phyloP scores from a whole-genome alignment of 2,888 invertebrate species.

The Drosophila tanythrix region DNA sequence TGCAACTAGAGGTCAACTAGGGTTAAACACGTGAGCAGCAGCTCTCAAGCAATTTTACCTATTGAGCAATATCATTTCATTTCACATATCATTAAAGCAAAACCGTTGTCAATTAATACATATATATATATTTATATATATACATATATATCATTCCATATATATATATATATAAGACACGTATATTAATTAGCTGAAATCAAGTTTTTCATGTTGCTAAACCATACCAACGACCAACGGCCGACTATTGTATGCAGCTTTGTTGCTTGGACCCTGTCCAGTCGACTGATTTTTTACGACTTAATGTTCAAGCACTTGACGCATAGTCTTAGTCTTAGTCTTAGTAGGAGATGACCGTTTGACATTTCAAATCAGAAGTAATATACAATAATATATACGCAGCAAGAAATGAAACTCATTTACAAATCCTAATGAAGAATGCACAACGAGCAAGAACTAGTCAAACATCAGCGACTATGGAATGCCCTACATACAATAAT shows the following conservation, averaged over 20 bases:
- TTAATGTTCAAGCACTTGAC: constrained; percentile 23
- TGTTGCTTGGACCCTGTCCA: constrained; percentile 5
- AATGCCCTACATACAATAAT: neutral
- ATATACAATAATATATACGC: constrained; percentile 7
- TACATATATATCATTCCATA: neutral
- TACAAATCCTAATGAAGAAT: constrained; percentile 1
- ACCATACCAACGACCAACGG: neutral
- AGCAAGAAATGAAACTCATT: constrained; percentile 1
- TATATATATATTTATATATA: neutral
- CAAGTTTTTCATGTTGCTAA: constrained; percentile 17
- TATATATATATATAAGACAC: neutral
- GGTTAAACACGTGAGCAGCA: constrained; percentile 42
- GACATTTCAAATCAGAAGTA: constrained; percentile 46
- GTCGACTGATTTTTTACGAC: neutral
- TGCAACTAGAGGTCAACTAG: constrained; percentile 46
- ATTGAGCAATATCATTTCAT: neutral
- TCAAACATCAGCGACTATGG: neutral
- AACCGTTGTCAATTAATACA: neutral
- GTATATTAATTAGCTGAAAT: constrained; percentile 6
- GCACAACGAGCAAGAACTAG: neutral
- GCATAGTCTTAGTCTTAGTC: constrained; percentile 29
- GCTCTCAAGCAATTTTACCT: neutral
- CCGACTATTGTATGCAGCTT: constrained; percentile 3
- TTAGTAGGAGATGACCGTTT: constrained; percentile 30
- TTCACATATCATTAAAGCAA: neutral